Evolutionary conservation across 1,140 invertebrate species (phyloP), one percentile per base, ranked within the genome.

Genomic region (Drosophila subobscura): DNA sequence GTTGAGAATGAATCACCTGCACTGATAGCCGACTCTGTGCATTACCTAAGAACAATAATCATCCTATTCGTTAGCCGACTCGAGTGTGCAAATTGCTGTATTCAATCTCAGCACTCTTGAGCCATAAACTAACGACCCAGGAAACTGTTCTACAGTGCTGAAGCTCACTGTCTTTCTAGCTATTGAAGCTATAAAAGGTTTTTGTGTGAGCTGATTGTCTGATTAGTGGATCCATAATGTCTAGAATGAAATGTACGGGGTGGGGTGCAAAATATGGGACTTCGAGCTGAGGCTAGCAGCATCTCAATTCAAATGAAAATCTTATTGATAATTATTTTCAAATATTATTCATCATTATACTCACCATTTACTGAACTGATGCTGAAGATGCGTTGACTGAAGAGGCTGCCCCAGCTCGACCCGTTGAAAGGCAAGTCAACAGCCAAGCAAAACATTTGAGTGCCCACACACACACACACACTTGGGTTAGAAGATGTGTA

Each of bases 291-390:
- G n/a, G 22, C 29, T 33, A 10, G 10, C 29, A 33, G 33, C 33
- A 37, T 37, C 33, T 33, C 3, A 37, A 37, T 37, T 12, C 29
- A 47, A 64, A 67, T 42, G 67, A 51, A 23, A 22, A 52, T 46
- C 53, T 22, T 57, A 16, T 53, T 72, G 41, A 57, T 75, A 79
- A 57, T 76, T 51, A 60, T 59, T 70, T 22, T 40, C 27, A 70
- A 70, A 70, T 70, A 70, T 37, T 68, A 68, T 56, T 68, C 49
- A 68, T 47, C 41, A 20, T 52, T 52, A 54, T 75, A 79, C 80
- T 85, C 57, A 85, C 80, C 81, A 68, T 55, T 65, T 59, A 45
- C 46, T 50, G 29, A 44, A 40, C 57, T 68, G 56, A 60, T 57
- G 78, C 25, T 42, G 42, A 49, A 23, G 25, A 42, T 42, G 41